Base-by-base conservation (phyloP, 2,888 invertebrate species). In the Parasteatoda lunata region DNA sequence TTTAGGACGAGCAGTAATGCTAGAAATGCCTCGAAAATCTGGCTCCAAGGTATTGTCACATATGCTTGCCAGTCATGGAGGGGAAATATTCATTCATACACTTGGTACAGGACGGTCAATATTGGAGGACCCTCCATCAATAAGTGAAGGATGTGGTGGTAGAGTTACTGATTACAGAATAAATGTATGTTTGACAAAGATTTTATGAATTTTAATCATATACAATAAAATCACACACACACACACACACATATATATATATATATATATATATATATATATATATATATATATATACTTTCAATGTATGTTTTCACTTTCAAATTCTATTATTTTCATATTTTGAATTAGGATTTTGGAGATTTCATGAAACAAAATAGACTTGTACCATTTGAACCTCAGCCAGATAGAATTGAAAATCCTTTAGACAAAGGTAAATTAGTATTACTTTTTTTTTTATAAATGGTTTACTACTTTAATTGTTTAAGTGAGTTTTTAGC, bases 81-180 rank as follows among this genome's bases (percentile, higher is more conserved):
- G 98, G 0, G 98, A 98, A 93, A 96, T 99, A 90, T 98, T 97
- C 93, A 96, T 99, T 89, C 98, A 98, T 89, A 96, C 97, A 0
- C 93, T 98, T 68, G 96, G 96, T 49, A 97, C 97, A 0, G 94
- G 95, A 3, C 90, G 97, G 64, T 96, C 96, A 68, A 95, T 97
- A 4, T 94, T 98, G 79, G 98, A 98, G 91, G 98, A 98, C 92
- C 97, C 97, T 0, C 98, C 98, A 0, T 97, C 98, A 0, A 96
- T 98, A 77, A 97, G 96, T 51, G 98, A 98, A 92, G 98, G 98
- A 0, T 95, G 96, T 64, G 98, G 98, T 0, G 98, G 98, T 0
- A 93, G 97, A 68, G 96, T 98, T 68, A 96, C 97, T 0, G 98
- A 98, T 92, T 98, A 98, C 91, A 94, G 96, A 93, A 94, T 95